A percentile compares a stretch with the other conserved stretches of the same genome.
phyloP scores from a whole-genome alignment of 2,113 vertebrate genomes.

The Xenus cinereus region DNA sequence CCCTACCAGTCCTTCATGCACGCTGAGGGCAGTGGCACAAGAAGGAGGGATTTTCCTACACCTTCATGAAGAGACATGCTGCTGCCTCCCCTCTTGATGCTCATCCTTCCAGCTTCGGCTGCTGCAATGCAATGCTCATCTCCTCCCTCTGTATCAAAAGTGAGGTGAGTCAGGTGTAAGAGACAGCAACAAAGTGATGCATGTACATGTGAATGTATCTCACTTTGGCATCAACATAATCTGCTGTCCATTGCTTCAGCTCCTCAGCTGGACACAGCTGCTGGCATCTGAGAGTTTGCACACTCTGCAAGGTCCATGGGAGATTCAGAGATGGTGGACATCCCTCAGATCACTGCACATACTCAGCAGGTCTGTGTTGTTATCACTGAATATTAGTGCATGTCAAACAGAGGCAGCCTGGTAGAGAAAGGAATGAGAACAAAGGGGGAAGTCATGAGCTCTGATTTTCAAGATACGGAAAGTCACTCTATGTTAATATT shows the following conservation, averaged over 20 bases:
- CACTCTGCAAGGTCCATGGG: not conserved
- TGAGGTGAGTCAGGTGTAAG: fast-evolving
- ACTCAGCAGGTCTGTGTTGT: not conserved
- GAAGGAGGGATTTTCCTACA: not conserved
- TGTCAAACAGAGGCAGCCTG: not conserved
- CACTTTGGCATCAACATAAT: too few species aligned
- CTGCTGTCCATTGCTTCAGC: not conserved
- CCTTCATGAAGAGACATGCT: not conserved
- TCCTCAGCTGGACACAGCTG: not conserved
- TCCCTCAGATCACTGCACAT: not conserved
- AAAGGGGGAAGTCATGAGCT: not conserved
- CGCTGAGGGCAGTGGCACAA: not conserved
- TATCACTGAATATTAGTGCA: not conserved
- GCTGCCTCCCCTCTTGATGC: not conserved
- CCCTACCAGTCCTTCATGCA: not conserved
- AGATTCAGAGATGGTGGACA: not conserved
- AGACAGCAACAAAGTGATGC: not conserved
- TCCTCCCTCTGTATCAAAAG: not conserved
- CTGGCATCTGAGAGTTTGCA: not conserved
- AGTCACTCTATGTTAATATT: not conserved
- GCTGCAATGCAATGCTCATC: not conserved
- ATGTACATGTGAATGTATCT: not conserved
- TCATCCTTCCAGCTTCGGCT: not conserved
- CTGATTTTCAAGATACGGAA: not conserved
- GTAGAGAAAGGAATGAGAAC: not conserved